phyloP scores from a whole-genome alignment of 2,113 vertebrate species.

The Paedocypris sp. region DNA sequence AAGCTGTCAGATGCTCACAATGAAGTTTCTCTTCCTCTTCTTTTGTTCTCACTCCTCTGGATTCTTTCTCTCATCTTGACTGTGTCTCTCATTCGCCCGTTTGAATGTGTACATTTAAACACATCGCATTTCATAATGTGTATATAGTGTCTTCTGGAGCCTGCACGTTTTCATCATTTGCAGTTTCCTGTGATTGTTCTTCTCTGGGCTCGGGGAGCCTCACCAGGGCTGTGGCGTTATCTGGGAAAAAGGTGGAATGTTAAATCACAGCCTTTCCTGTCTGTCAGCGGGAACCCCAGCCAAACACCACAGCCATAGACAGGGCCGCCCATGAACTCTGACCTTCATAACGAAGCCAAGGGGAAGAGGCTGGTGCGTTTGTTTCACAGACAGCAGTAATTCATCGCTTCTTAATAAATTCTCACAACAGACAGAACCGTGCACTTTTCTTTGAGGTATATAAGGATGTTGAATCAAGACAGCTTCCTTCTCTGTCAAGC shows the following conservation, averaged over 20 bases:
- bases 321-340: constrained; percentile 23
- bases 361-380: neutral
- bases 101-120: constrained; percentile 11
- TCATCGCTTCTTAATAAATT: neutral
- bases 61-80: neutral
- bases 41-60: neutral
- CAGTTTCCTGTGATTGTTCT: constrained; percentile 63
- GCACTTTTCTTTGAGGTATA: neutral
- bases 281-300: constrained; percentile 34
- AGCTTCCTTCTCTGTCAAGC: neutral
- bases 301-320: constrained; percentile 35
- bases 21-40: neutral
- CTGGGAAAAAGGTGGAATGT: constrained; percentile 60
- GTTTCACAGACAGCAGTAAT: neutral
- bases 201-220: constrained; percentile 41
- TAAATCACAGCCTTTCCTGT: constrained; percentile 48
- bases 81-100: constrained; percentile 3
- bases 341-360: constrained; percentile 11
- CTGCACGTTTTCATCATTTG: constrained; percentile 53
- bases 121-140: constrained; percentile 6
- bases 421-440: neutral
- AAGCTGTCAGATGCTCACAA: constrained; percentile 6
- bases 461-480: neutral
- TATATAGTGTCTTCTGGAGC: constrained; percentile 4
- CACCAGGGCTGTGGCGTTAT: constrained; percentile 41